Conservation (phyloP, 2,888 invertebrate genomes). For the Aplocera efformata region DNA sequence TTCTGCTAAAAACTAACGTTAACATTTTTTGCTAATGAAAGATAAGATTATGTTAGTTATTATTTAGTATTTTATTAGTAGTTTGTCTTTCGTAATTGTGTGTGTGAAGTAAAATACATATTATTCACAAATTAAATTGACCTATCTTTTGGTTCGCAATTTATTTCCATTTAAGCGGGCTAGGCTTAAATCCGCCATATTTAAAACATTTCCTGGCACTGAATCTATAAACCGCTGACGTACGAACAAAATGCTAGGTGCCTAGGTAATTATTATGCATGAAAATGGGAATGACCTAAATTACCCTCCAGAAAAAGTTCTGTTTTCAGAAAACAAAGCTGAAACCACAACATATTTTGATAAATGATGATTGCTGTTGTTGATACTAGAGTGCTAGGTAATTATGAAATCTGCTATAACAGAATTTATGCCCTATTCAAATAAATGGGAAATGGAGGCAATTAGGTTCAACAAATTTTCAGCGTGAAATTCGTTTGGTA, state of each 20-base stretch:
- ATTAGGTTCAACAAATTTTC: not conserved
- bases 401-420: constrained; percentile 4
- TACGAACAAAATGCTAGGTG: constrained; percentile 3
- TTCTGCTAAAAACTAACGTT: no score
- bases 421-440: constrained; percentile 2
- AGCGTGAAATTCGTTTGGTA: no score
- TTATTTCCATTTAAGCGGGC: not conserved
- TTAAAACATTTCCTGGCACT: constrained; percentile 3
- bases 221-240: constrained; percentile 11
- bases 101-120: no score
- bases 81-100: no score
- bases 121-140: no score
- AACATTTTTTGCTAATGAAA: no score
- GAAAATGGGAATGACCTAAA: constrained; percentile 25
- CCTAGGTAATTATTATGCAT: constrained; percentile 23
- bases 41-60: no score
- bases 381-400: constrained; percentile 4
- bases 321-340: constrained; percentile 11
- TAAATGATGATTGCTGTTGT: constrained; percentile 23
- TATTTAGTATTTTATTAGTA: no score
- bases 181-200: not conserved
- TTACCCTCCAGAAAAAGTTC: constrained; percentile 22
- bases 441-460: not conserved
- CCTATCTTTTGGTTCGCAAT: no score
- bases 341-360: constrained; percentile 21